Base-by-base conservation (phyloP, 2,113 vertebrate genomes). In the Alouatta palliata region DNA sequence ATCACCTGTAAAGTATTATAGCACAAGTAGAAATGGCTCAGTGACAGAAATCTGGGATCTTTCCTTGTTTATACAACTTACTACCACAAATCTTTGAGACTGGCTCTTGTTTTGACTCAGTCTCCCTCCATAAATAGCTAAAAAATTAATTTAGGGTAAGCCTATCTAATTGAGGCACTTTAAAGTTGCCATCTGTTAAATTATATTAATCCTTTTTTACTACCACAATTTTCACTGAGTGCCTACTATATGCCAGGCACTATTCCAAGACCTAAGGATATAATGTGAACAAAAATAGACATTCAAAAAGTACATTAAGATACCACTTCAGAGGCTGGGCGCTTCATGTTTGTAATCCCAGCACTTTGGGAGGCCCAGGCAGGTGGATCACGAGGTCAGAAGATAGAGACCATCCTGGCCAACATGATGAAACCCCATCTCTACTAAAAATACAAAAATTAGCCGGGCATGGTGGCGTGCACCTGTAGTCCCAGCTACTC, bases 21-120 rank as follows among this genome's bases (percentile, higher is more conserved):
- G 16, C 80, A 92, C 32, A n/a, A 86, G 45, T 43, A 37, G 77
- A 91, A 96, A 77, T 35, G 68, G 76, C 32, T 94, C 88, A 81
- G 82, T 47, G 47, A 61, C 49, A 95, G 84, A 96, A 89, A 94
- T 71, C 6, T 71, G 32, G n/a, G n/a, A 35, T 87, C 16, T 71
- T 95, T 45, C 47, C 61, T 91, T 92, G n/a, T 85, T 76, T 87
- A 58, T 75, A 54, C 35, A 92, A 61, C 6, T 71, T 71, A 56
- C 3, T 56, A 35, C 25, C 68, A 75, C 91, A 86, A 75, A 6
- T 64, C 61, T 56, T 75, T 79, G 40, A 71, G 19, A 71, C 17
- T 93, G 47, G 10, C 27, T 83, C 12, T 77, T 83, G 49, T 83
- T 70, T 25, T 45, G 30, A 4, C 32, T 86, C 35, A 75, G 11